Percentiles rank a stretch among this genome's conserved stretches.
phyloP scores from a whole-genome alignment of 2,113 vertebrate species.

The Gobio gobio region DNA sequence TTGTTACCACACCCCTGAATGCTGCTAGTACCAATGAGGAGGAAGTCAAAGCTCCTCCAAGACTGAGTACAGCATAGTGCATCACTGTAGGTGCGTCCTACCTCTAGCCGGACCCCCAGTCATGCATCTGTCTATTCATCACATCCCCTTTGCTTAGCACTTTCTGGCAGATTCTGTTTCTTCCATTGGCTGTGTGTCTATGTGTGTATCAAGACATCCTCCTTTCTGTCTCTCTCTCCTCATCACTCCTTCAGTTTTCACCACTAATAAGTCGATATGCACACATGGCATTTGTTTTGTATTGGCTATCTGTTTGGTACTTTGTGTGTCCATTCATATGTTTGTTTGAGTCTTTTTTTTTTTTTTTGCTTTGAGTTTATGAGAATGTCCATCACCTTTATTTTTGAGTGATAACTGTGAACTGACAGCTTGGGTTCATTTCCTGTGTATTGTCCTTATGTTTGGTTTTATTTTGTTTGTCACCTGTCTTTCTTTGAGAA shows the following conservation, averaged over 20 bases:
- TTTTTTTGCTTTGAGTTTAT: constrained; percentile 46
- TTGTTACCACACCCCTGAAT: constrained; percentile 18
- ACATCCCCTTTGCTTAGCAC: constrained; percentile 39
- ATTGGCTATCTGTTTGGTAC: constrained; percentile 35
- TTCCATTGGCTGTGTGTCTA: constrained; percentile 46
- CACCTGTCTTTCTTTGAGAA: constrained; percentile 62
- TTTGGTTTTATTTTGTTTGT: constrained; percentile 50
- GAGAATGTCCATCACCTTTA: constrained; percentile 55
- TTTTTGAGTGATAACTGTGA: constrained; percentile 51
- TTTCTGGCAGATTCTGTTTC: constrained; percentile 53
- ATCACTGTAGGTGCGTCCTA: constrained; percentile 35
- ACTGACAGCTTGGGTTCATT: constrained; percentile 53
- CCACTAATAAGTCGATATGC: constrained; percentile 38
- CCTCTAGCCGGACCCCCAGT: constrained; percentile 29
- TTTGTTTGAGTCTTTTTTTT: constrained; percentile 29
- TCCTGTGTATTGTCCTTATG: constrained; percentile 36
- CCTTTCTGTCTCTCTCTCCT: constrained; percentile 4
- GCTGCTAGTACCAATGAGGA: constrained; percentile 2
- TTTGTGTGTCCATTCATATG: constrained; percentile 43
- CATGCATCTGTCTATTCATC: constrained; percentile 33
- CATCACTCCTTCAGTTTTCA: constrained; percentile 7
- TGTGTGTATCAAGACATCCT: constrained; percentile 50
- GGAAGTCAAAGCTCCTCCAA: constrained; percentile 19
- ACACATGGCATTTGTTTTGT: constrained; percentile 53
- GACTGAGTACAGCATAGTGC: neutral